A percentile compares a stretch with the other conserved stretches of the same genome.
Conservation (phyloP, 2,888 invertebrate species). For the Apodemia zela region DNA sequence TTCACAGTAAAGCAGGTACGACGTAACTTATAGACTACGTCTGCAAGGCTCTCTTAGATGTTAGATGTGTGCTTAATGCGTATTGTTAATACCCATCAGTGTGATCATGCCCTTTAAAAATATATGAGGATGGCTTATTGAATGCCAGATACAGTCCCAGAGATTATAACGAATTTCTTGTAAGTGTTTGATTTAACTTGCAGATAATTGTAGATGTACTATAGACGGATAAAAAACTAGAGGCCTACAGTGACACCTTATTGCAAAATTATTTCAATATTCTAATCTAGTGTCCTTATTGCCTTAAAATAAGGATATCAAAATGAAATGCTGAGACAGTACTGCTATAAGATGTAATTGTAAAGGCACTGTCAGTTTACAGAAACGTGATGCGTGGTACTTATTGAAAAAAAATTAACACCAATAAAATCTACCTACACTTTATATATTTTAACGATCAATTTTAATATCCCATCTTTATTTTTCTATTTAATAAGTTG, state of each 20-base stretch:
- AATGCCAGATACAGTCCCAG: constrained; percentile 26
- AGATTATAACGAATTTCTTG: constrained; percentile 17
- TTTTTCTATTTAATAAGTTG: background rate
- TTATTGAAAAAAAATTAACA: background rate
- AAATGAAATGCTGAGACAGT: background rate
- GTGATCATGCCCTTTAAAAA: constrained; percentile 11
- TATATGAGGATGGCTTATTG: constrained; percentile 15
- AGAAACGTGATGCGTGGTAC: background rate
- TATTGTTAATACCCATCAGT: constrained; percentile 27
- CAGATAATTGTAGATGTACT: background rate
- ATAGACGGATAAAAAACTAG: background rate
- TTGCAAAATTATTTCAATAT: constrained; percentile 1
- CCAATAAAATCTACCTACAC: background rate
- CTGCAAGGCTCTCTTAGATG: constrained; percentile 12
- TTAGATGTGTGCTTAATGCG: constrained; percentile 14
- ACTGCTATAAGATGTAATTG: background rate
- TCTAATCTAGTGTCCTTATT: background rate
- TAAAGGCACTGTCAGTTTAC: background rate
- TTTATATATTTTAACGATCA: background rate
- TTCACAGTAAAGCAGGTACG: constrained; percentile 54
- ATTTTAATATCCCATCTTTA: background rate
- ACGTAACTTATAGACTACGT: constrained; percentile 19
- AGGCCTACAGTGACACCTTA: background rate
- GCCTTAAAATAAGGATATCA: background rate
- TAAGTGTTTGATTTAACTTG: constrained; percentile 8